A percentile compares a stretch with the other conserved stretches of the same genome.
Evolutionary conservation across 1,140 invertebrate genomes (phyloP).

Genomic region (Phocides pigmalion): DNA sequence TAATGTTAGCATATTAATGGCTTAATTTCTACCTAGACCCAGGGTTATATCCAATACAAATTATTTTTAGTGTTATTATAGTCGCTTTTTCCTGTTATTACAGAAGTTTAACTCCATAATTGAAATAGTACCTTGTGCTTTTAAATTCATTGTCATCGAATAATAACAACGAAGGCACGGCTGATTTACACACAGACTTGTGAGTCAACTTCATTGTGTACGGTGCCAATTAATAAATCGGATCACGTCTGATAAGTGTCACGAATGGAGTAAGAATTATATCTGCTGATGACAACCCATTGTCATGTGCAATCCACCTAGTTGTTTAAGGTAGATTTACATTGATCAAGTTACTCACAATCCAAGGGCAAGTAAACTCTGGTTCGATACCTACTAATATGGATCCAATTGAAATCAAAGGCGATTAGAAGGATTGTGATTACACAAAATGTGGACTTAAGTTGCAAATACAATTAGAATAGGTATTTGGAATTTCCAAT

Average conservation of each 20-base stretch:
- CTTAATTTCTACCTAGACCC: constrained; percentile 19
- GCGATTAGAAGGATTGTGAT: no score
- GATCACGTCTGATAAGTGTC: constrained; percentile 57
- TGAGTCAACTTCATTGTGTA: constrained; percentile 38
- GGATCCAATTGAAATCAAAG: no score
- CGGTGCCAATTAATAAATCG: constrained; percentile 56
- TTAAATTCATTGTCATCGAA: constrained; percentile 17
- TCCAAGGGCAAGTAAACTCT: background rate
- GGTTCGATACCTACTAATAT: no score
- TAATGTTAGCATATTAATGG: constrained; percentile 17
- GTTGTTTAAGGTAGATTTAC: background rate
- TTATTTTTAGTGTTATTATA: background rate
- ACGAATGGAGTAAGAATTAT: constrained; percentile 61
- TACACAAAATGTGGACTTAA: no score
- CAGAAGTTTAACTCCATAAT: background rate
- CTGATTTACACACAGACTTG: constrained; percentile 19
- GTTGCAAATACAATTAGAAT: no score
- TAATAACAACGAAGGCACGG: constrained; percentile 9
- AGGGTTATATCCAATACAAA: background rate
- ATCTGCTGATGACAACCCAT: constrained; percentile 53
- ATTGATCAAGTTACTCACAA: background rate
- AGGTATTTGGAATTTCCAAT: no score
- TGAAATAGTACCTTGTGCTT: constrained; percentile 7
- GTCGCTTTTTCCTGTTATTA: background rate
- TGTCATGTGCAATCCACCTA: constrained; percentile 38